Evolutionary conservation across 2,888 invertebrate genomes (phyloP), one percentile per base, ranked within the genome.

Genomic region (Melinaea marsaeus): DNA sequence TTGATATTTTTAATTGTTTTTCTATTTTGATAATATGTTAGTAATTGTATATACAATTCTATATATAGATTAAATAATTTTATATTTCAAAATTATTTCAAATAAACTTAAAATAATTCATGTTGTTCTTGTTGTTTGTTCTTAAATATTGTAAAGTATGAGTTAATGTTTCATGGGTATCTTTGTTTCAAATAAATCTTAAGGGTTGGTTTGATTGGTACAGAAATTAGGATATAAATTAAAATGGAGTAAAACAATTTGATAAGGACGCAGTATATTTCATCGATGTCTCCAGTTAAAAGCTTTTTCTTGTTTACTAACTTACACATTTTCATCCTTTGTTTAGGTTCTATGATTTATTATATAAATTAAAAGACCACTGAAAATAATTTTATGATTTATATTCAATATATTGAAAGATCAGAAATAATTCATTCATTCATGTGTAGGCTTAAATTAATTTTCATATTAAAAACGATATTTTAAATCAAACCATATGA

Each of bases 331-430:
- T 42, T 22, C 51, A 51, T 13, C 13, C 6, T 51, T 32, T 51
- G 51, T 4, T 51, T 32, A 22, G 32, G 22, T 32, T 9, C 32
- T 13, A 13, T 32, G 7, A 51, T 51, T 32, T n/a, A 22, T n/a
- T 6, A 48, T 13, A 48, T 32, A 51, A 51, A 13, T 33, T 60
- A 45, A 42, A 33, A 42, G n/a, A 46, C 34, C 22, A 46, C 13
- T 11, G 46, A 45, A 47, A 56, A 56, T 56, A 34, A 33, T 13
- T 56, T 59, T 35, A n/a, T 63, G 48, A 59, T 63, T 63, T 51
- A 63, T 33, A 55, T 33, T 7, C 37, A 22, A 37, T 51, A 56
- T 32, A 55, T 55, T 35, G n/a, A 34, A 37, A 37, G 51, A 13
- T 22, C 34, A 35, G 34, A 47, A n/a, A 51, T 2, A 48, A 34